Base-by-base conservation (phyloP, 2,888 invertebrate species). In the Drosophila koepferae region DNA sequence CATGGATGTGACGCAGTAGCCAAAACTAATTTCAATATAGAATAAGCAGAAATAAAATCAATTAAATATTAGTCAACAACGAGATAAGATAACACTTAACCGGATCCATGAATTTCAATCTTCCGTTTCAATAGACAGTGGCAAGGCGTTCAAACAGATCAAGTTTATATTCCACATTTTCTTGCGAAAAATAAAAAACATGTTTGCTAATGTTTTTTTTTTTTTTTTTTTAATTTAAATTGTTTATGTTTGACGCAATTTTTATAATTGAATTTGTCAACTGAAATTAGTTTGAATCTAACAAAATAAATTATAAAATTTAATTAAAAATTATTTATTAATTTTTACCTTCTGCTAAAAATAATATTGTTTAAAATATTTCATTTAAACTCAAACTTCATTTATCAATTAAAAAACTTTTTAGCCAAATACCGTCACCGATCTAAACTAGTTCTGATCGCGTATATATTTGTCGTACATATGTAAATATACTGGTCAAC, bases 391-490 rank as follows among this genome's bases (percentile, higher is more conserved):
- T 71, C 44, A 58, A 76, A 61, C 64, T 38, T 48, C 5, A 49
- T 48, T 16, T 40, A 43, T 49, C 20, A 12, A 40, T 59, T 31
- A 40, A 54, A 28, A 41, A 53, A 7, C 16, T 10, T 53, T 68
- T 51, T 58, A 49, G n/a, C 31, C 16, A 16, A 60, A 41, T 41
- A 49, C 54, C 54, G 54, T 28, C 31, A 49, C 9, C 49, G 34
- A 59, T 51, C 5, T 36, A 77, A 77, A 77, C 77, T 63, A 63
- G 77, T 77, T 76, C 58, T 62, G 48, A 44, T 36, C 51, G 18
- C 6, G 28, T 23, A 23, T 18, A 18, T 51, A 34, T 51, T 23
- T 55, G 36, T 18, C 41, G 38, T n/a, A 38, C 56, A 56, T 65
- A 53, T 65, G 23, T 65, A 51, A 71, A 66, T 53, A 34, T 53